Conservation (phyloP, 2,113 vertebrate genomes). For the Macroglossus sobrinus region DNA sequence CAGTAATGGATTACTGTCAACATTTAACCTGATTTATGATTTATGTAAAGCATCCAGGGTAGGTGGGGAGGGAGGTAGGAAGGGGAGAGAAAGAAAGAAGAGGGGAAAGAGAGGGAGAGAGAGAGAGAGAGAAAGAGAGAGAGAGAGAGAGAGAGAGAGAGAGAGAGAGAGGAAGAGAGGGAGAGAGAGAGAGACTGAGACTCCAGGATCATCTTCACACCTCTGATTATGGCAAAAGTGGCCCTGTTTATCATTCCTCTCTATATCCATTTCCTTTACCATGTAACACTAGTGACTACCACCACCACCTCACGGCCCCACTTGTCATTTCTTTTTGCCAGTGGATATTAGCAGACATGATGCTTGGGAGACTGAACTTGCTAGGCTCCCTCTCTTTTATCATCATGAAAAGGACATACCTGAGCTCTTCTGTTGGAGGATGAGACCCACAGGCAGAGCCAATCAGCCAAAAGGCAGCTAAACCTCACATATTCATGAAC, state of each 20-base stretch:
- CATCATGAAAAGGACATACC: neutral
- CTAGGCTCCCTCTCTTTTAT: neutral
- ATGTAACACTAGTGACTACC: neutral
- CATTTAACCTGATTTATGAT: neutral
- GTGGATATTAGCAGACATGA: neutral
- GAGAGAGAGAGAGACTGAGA: neutral
- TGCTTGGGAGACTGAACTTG: neutral
- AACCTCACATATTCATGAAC: neutral
- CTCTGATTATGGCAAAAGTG: neutral
- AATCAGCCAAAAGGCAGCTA: neutral
- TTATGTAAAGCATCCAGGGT: neutral
- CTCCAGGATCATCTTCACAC: neutral
- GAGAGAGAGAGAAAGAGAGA: too few species aligned
- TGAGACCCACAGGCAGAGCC: neutral
- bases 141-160: too few species aligned
- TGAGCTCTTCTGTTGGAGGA: neutral
- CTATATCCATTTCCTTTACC: neutral
- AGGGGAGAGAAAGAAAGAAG: too few species aligned
- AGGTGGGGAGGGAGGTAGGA: neutral
- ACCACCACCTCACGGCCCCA: neutral
- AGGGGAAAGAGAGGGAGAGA: neutral
- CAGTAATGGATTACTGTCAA: neutral
- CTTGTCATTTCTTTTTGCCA: neutral
- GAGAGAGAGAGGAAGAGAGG: too few species aligned
- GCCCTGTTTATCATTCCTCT: neutral